Conservation (phyloP, 2,797 vertebrate genomes). For the Xiphorhynchus erythropygius region DNA sequence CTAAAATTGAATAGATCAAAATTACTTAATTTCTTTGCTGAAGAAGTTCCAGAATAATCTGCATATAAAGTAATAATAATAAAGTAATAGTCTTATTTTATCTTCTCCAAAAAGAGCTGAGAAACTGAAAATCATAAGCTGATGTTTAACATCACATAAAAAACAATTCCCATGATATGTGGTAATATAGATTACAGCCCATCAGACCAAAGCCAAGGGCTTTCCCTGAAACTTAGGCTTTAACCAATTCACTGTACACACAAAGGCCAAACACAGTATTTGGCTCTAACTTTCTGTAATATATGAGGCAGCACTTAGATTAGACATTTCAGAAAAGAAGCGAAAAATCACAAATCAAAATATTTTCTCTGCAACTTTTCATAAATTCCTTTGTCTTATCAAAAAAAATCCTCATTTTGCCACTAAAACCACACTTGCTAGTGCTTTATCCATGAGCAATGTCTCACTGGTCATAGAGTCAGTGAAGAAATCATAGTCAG, state of each 20-base stretch:
- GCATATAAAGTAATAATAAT: not conserved
- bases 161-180: not conserved
- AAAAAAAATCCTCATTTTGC: not conserved
- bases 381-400: not conserved
- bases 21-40: not conserved
- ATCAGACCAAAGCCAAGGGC: not conserved
- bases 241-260: not conserved
- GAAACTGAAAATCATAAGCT: not conserved
- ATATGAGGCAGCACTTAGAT: not conserved
- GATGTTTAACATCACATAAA: not conserved
- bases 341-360: not conserved
- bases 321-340: not conserved
- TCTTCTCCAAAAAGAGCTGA: not conserved
- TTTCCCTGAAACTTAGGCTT: not conserved
- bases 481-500: not conserved
- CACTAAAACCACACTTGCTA: not conserved
- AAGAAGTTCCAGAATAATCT: not conserved
- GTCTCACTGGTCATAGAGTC: not conserved
- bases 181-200: not conserved
- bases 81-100: not conserved
- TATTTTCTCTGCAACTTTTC: not conserved
- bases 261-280: not conserved
- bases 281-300: not conserved
- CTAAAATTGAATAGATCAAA: not conserved
- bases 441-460: accelerated